Conservation (phyloP, 2,113 vertebrate species). For the Rutilus rutilus region DNA sequence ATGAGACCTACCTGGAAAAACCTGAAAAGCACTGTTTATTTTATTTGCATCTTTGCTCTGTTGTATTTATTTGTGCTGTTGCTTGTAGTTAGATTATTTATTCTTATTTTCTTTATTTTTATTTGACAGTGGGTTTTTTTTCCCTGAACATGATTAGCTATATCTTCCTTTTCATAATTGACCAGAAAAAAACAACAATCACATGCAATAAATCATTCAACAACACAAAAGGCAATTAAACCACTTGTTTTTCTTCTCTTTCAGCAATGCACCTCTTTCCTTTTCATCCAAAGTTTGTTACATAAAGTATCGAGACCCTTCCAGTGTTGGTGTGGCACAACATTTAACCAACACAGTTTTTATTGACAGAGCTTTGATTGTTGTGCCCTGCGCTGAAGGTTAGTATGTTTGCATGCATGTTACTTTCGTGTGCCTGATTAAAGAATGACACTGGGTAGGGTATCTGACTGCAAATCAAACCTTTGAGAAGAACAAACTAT, state of each 20-base stretch:
- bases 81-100: too few relatives aligned
- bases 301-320: constrained; percentile 93
- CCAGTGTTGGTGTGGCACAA: constrained; percentile 97
- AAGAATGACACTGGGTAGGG: not conserved
- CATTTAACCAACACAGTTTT: constrained; percentile 99
- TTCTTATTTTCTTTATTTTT: too few relatives aligned
- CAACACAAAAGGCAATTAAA: not conserved
- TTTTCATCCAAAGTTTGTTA: constrained; percentile 99
- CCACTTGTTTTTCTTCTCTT: constrained; percentile 62
- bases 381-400: constrained; percentile 98
- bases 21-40: too few relatives aligned
- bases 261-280: constrained; percentile 89
- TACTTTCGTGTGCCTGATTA: constrained; percentile 31
- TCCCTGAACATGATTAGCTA: not conserved
- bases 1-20: too few relatives aligned
- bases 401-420: constrained; percentile 73
- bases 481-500: constrained; percentile 14
- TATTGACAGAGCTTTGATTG: constrained; percentile 99
- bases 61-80: too few relatives aligned
- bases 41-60: too few relatives aligned
- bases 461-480: constrained; percentile 13
- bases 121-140: too few relatives aligned
- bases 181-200: not conserved
- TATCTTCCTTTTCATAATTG: not conserved
- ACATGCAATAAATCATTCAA: not conserved